Percentiles rank a stretch among this genome's conserved stretches.
Evolutionary conservation across 2,113 vertebrate genomes (phyloP).

Genomic region (Mustela nigripes): DNA sequence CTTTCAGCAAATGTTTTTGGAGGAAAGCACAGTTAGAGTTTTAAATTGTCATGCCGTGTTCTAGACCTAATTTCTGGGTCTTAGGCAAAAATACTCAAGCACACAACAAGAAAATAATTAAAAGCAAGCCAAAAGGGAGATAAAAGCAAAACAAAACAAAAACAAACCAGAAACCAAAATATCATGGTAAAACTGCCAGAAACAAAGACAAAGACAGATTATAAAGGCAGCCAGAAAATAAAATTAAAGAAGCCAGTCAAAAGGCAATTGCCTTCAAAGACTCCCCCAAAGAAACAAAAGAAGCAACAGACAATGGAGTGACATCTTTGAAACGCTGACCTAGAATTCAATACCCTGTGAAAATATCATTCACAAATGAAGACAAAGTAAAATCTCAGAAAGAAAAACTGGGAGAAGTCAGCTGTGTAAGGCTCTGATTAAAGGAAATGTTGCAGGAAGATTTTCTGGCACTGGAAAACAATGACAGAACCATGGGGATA

Average conservation of each 20-base stretch:
- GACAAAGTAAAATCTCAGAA: constrained; percentile 11
- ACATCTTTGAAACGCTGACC: not conserved
- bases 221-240: constrained; percentile 53
- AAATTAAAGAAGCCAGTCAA: constrained; percentile 23
- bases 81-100: constrained; percentile 47
- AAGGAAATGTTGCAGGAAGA: not conserved
- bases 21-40: not conserved
- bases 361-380: constrained; percentile 57
- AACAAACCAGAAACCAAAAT: constrained; percentile 3
- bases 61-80: constrained; percentile 35
- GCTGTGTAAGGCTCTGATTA: not conserved
- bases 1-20: constrained; percentile 28
- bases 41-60: not conserved
- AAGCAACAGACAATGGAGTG: not conserved
- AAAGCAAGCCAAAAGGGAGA: not conserved
- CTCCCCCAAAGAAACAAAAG: constrained; percentile 46
- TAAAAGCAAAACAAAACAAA: not conserved
- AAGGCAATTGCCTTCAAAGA: constrained; percentile 50
- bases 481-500: not conserved
- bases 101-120: constrained; percentile 32
- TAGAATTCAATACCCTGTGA: constrained; percentile 35
- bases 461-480: not conserved
- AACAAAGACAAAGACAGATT: constrained; percentile 60
- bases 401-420: constrained; percentile 18
- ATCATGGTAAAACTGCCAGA: constrained; percentile 47